phyloP scores from a whole-genome alignment of 1,140 invertebrate genomes.

The Heterodera carotae region DNA sequence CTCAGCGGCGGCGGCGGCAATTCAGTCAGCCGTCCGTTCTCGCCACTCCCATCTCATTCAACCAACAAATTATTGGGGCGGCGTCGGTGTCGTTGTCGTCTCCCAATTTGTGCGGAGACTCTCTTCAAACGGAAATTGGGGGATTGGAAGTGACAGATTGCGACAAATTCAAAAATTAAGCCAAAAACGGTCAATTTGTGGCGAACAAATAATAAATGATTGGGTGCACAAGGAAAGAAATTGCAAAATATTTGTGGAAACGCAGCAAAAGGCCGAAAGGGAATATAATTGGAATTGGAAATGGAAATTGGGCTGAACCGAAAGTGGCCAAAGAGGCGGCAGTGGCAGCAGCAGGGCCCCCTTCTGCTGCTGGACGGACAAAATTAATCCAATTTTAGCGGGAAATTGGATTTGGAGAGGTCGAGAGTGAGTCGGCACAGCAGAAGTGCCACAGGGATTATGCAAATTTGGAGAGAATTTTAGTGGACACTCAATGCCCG shows the following conservation, averaged over 20 bases:
- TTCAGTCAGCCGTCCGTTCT: background rate
- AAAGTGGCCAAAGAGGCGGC: background rate
- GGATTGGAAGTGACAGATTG: background rate
- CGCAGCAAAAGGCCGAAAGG: background rate
- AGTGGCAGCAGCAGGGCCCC: background rate
- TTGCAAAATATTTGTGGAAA: background rate
- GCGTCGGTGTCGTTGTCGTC: background rate
- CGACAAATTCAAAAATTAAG: background rate
- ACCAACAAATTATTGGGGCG: background rate
- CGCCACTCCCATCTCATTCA: background rate
- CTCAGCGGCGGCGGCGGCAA: no score
- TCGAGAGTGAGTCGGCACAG: background rate
- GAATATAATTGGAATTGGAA: background rate
- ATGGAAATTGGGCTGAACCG: background rate
- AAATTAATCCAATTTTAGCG: slow-evolving; percentile 14
- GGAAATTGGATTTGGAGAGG: background rate
- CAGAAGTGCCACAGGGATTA: background rate
- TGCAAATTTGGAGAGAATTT: slow-evolving; percentile 5
- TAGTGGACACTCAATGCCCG: background rate
- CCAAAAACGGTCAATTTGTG: background rate
- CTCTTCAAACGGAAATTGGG: background rate
- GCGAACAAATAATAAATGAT: background rate
- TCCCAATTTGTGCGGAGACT: slow-evolving; percentile 15
- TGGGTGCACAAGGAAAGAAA: background rate
- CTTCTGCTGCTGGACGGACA: background rate